Evolutionary conservation across 2,888 invertebrate genomes (phyloP), one percentile per base, ranked within the genome.

Genomic region (Muschampia plurimacula): DNA sequence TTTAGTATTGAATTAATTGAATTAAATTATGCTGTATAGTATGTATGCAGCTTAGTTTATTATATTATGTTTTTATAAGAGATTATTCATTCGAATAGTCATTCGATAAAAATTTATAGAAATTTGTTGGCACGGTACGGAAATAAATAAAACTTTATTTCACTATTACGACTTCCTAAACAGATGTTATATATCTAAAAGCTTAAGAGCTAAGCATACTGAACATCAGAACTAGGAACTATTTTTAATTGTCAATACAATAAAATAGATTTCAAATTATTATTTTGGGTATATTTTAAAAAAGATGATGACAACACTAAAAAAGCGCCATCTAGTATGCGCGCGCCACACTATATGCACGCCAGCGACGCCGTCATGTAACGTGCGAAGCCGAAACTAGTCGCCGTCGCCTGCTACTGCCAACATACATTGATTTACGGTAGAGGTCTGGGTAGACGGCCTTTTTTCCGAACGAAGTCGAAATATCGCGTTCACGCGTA

Each of bases 381-480:
- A 80, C 74, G 83, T 77, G 77, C 80, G 86, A 86, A 89, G 85
- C 78, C 77, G 87, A 88, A 92, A 89, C 87, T 86, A 80, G 13
- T n/a, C 6, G 36, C 36, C 78, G 13, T n/a, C 6, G 36, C 36
- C 78, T 36, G 6, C 6, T 22, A 22, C 32, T 32, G 32, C 2
- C 36, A 3, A 83, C 85, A 88, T 89, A 92, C 93, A 93, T 94
- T 92, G 93, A 93, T 94, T 87, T 89, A 83, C 85, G 86, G 86
- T 78, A 78, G 81, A 87, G 88, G 91, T 88, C 89, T 86, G 90
- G 87, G 86, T 84, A 82, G 86, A 83, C 82, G 84, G 84, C 82
- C 82, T 80, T 84, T 88, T 88, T 87, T 85, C 85, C 89, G 89
- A 89, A 87, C 89, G 88, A 91, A 91, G 83, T 87, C 86, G 81